These are phyloP conservation scores for Mechanitis mazaeus DNA, from an alignment of 2,888 invertebrate species.

Conservation along the genomic window DNA sequence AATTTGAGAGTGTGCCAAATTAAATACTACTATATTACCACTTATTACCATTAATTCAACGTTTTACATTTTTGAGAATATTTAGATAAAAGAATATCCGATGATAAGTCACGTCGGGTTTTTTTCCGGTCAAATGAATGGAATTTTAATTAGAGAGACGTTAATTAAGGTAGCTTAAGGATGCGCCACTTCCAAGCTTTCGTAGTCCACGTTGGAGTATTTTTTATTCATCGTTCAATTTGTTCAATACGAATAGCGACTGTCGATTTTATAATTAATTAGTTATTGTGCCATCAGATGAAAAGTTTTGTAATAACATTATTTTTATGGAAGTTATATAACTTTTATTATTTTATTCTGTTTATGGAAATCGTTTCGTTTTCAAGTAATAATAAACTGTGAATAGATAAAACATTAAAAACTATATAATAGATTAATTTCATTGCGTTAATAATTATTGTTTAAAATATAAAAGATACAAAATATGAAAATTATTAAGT, in stretches of 20 bases:
- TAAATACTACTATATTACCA: too few relatives aligned
- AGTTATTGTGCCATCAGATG: conserved; percentile 1
- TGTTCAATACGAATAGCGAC: conserved; percentile 25
- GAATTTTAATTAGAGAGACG: conserved; percentile 70
- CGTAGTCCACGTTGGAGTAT: conserved; percentile 31
- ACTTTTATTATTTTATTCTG: too few relatives aligned
- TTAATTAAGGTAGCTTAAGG: conserved; percentile 63
- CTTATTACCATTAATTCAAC: background rate
- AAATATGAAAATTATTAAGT: too few relatives aligned
- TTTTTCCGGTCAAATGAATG: conserved; percentile 62
- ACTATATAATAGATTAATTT: too few relatives aligned
- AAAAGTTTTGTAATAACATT: too few relatives aligned
- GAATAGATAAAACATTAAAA: too few relatives aligned
- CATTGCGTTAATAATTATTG: background rate
- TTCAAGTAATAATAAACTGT: too few relatives aligned
- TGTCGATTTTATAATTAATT: conserved; percentile 32
- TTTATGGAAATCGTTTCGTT: too few relatives aligned
- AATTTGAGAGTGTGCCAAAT: too few relatives aligned
- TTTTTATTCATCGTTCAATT: conserved; percentile 29
- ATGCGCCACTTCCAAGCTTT: conserved; percentile 39
- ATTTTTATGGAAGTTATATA: too few relatives aligned
- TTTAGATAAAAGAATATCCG: conserved; percentile 16
- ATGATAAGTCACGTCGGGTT: conserved; percentile 22
- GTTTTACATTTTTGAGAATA: conserved; percentile 3
- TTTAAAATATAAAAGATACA: background rate